Conservation (phyloP, 2,113 vertebrate species). For the Ophthalmolycus amberensis region DNA sequence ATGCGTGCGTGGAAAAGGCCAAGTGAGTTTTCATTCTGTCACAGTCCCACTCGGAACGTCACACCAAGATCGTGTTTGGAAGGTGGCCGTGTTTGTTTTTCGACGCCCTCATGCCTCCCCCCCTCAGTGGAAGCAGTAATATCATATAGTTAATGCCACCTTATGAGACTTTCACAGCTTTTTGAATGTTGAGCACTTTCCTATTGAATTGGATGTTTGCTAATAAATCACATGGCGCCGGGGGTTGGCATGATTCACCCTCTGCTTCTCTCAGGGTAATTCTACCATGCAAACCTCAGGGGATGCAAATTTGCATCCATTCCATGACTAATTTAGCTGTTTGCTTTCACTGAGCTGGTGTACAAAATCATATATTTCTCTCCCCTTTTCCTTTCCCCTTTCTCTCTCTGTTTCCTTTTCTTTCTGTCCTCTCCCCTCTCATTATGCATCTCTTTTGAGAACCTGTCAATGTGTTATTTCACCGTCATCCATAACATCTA, state of each 20-base stretch:
- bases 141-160: slow-evolving; percentile 69
- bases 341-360: slow-evolving; percentile 76
- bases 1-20: slow-evolving; percentile 75
- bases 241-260: slow-evolving; percentile 77
- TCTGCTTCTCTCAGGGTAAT: slow-evolving; percentile 75
- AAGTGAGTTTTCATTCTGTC: slow-evolving; percentile 71
- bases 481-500: slow-evolving; percentile 44
- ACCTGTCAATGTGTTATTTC: slow-evolving; percentile 57
- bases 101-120: slow-evolving; percentile 38
- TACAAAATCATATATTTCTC: slow-evolving; percentile 69
- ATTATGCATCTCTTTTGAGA: slow-evolving; percentile 64
- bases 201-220: slow-evolving; percentile 84
- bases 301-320: slow-evolving; percentile 78
- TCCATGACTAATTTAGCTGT: slow-evolving; percentile 79
- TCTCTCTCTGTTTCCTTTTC: slow-evolving; percentile 59
- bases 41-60: slow-evolving; percentile 55
- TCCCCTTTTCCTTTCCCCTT: slow-evolving; percentile 33
- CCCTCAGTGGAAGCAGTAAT: slow-evolving; percentile 50
- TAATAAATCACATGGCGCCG: slow-evolving; percentile 76
- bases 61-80: slow-evolving; percentile 44
- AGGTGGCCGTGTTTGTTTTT: slow-evolving; percentile 68
- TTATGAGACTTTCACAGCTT: slow-evolving; percentile 74
- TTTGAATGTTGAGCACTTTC: slow-evolving; percentile 80
- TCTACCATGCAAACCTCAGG: slow-evolving; percentile 74
- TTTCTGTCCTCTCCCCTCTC: slow-evolving; percentile 50